Base-by-base conservation (phyloP, 2,797 vertebrate species). In the Cossypha caffra region DNA sequence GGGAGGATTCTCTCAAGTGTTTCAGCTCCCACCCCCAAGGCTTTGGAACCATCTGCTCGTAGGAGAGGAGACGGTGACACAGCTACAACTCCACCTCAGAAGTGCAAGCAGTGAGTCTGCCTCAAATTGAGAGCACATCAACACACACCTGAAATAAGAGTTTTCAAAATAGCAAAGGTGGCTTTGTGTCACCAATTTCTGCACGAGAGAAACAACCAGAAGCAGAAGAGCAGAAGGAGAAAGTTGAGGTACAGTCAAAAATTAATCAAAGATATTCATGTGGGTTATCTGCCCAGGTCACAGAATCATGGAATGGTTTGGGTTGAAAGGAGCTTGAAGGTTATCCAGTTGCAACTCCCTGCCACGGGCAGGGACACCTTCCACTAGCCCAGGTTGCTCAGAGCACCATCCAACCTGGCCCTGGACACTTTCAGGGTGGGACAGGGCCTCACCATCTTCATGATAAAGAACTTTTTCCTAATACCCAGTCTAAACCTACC, bases 21-120 rank as follows among this genome's bases (percentile, higher is more conserved):
- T 91, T 83, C 57, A 77, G 92, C 68, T 86, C 51, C 89, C 86
- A 83, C 16, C 48, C 59, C 33, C 69, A 58, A 75, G 67, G 78
- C 68, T 94, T 64, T 88, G 67, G 38, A 81, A 54, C 82, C 94
- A 92, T 86, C 92, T 91, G 94, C 80, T 95, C 51, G n/a, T 58
- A 17, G 42, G 66, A 87, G 45, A 77, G 18, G 54, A 94, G 78
- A 76, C 15, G 2, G 61, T 59, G 79, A 91, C 85, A 68, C 62
- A 88, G 58, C 79, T 45, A 28, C 52, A 83, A 26, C 66, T 55
- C 45, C 72, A 68, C 50, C 48, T 61, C 50, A 52, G 37, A 59
- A 61, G 50, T 72, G 35, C 47, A 58, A 87, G 37, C 12, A 17
- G 15, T 4, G n/a, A 79, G 66, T 57, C 57, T 73, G 48, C 11